These are phyloP conservation scores for Drosophila nebulosa DNA, from an alignment of 1,140 invertebrate species.

Conservation along the genomic window DNA sequence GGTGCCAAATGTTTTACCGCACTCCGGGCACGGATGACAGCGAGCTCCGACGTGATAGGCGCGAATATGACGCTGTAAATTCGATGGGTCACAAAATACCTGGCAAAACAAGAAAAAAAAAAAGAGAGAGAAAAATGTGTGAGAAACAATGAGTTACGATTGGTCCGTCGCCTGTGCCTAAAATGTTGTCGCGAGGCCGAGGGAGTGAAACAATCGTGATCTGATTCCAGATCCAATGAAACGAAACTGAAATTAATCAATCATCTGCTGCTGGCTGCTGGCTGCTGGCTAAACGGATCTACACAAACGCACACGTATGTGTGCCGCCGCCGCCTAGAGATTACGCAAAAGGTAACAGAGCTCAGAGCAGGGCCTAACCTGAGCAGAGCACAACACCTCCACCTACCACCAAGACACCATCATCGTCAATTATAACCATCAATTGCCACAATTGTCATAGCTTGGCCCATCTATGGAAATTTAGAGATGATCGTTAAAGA, in stretches of 20 bases:
- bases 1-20: constrained; percentile 98
- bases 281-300: constrained; percentile 67
- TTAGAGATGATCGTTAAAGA: neutral
- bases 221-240: constrained; percentile 60
- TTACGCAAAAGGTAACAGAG: constrained; percentile 66
- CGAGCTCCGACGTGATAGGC: constrained; percentile 95
- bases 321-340: too few species aligned
- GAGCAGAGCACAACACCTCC: constrained; percentile 1
- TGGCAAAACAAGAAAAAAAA: constrained; percentile 82
- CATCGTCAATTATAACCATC: constrained; percentile 78
- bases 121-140: constrained; percentile 28
- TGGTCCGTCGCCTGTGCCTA: constrained; percentile 24
- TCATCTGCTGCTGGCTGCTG: constrained; percentile 62
- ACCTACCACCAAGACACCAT: constrained; percentile 60
- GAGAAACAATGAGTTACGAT: constrained; percentile 30
- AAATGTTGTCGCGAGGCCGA: neutral
- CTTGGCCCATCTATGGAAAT: constrained; percentile 37
- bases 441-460: constrained; percentile 79
- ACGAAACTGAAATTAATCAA: constrained; percentile 81
- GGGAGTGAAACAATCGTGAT: constrained; percentile 16
- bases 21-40: constrained; percentile 97
- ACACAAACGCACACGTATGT: neutral
- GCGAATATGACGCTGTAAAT: constrained; percentile 97
- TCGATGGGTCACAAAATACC: constrained; percentile 97
- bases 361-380: constrained; percentile 13